These are phyloP conservation scores for Lagocephalus sceleratus DNA, from an alignment of 2,797 vertebrate genomes.

Conservation along the genomic window DNA sequence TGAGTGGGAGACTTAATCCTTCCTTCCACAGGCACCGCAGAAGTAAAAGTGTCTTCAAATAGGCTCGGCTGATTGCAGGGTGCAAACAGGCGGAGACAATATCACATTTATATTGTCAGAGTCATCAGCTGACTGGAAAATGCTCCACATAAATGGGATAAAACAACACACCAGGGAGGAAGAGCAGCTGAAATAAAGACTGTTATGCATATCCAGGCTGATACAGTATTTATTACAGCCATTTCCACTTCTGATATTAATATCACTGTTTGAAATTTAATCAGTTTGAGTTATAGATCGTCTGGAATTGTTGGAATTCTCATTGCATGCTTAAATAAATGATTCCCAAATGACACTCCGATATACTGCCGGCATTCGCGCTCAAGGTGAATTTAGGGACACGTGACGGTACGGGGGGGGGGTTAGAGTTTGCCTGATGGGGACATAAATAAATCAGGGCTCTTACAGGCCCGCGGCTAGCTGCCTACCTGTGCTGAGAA, in stretches of 20 bases:
- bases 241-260: neutral
- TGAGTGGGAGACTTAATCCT: conserved; percentile 15
- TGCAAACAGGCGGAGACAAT: neutral
- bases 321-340: conserved; percentile 7
- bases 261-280: conserved; percentile 2
- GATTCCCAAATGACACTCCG: conserved; percentile 10
- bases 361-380: conserved; percentile 2
- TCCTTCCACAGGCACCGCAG: conserved; percentile 6
- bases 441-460: conserved; percentile 4
- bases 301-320: conserved; percentile 2
- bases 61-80: neutral
- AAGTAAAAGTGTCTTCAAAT: conserved; percentile 13
- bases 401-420: neutral
- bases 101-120: too few relatives aligned
- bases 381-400: conserved; percentile 1
- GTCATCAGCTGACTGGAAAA: neutral
- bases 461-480: conserved; percentile 3
- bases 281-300: conserved; percentile 6
- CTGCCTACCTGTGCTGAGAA: conserved; percentile 90
- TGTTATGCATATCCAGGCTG: too few relatives aligned
- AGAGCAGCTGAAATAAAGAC: neutral
- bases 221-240: too few relatives aligned
- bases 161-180: neutral
- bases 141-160: conserved; percentile 1
- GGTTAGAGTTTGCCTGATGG: conserved; percentile 1